A percentile compares a stretch with the other conserved stretches of the same genome.
phyloP scores from a whole-genome alignment of 2,113 vertebrate genomes.

The Hystrix brachyura region DNA sequence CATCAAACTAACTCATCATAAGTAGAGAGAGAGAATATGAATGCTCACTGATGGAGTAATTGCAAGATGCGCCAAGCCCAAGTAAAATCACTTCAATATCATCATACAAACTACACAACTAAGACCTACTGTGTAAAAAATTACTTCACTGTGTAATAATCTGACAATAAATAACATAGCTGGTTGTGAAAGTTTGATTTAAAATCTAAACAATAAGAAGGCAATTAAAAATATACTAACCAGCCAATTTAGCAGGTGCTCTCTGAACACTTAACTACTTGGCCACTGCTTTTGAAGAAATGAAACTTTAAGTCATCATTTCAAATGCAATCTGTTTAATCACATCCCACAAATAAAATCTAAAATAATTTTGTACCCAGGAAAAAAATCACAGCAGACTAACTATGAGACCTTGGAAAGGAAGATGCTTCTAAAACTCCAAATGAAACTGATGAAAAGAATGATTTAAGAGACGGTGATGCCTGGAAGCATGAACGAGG shows the following conservation, averaged over 20 bases:
- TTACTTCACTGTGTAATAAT: slow-evolving; percentile 49
- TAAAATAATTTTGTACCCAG: slow-evolving; percentile 32
- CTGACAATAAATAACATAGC: slow-evolving; percentile 37
- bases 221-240: slow-evolving; percentile 50
- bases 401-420: neutral
- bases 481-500: neutral
- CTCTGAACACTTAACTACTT: slow-evolving; percentile 55
- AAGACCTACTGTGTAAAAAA: neutral
- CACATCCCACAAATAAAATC: slow-evolving; percentile 48
- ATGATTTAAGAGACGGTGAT: neutral
- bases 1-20: neutral
- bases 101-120: slow-evolving; percentile 47
- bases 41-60: neutral
- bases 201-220: slow-evolving; percentile 63
- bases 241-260: slow-evolving; percentile 61
- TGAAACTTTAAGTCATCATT: slow-evolving; percentile 62
- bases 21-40: neutral
- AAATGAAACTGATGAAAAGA: neutral
- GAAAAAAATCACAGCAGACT: slow-evolving; percentile 45
- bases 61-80: neutral
- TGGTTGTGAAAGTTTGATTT: slow-evolving; percentile 69
- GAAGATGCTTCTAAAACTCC: neutral
- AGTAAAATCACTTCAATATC: slow-evolving; percentile 21
- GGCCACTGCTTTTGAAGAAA: slow-evolving; percentile 56
- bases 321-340: slow-evolving; percentile 56